Percentiles rank a stretch among this genome's conserved stretches.
Evolutionary conservation across 2,113 vertebrate genomes (phyloP).

Genomic region (Motacilla alba): DNA sequence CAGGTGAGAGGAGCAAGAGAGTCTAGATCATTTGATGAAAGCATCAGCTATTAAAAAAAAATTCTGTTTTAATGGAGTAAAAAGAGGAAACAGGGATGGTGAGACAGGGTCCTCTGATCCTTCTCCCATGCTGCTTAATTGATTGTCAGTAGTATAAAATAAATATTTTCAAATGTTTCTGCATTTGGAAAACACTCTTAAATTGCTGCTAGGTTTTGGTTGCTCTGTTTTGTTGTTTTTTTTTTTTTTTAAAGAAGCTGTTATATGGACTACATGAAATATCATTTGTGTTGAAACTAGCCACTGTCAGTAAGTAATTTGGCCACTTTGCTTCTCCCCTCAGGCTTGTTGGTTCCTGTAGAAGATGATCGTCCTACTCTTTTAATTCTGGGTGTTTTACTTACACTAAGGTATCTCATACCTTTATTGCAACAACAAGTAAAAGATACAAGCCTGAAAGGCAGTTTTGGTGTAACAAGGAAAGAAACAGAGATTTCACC

Average conservation of each 20-base stretch:
- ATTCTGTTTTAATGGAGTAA: not conserved
- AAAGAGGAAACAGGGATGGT: not conserved
- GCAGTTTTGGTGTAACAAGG: conserved; percentile 93
- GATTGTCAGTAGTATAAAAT: not conserved
- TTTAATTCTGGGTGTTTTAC: conserved; percentile 89
- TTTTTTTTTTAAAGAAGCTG: not conserved
- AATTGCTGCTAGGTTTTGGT: not conserved
- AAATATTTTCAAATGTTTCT: not conserved
- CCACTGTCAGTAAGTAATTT: not conserved
- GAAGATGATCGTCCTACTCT: conserved; percentile 87
- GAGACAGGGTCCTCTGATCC: not conserved
- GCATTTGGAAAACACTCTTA: not conserved
- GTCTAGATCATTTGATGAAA: not conserved
- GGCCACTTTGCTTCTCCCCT: not conserved
- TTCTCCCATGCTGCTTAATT: not conserved
- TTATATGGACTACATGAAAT: not conserved
- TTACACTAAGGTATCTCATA: conserved; percentile 91
- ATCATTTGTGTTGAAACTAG: not conserved
- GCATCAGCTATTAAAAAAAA: not conserved
- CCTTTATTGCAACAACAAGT: conserved; percentile 94
- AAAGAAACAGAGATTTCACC: conserved; percentile 93
- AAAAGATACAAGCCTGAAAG: conserved; percentile 92
- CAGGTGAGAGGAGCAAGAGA: not conserved
- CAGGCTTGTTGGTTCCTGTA: conserved; percentile 87
- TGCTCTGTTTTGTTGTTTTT: not conserved